phyloP scores from a whole-genome alignment of 2,888 invertebrate species.

The Ischnura elegans region DNA sequence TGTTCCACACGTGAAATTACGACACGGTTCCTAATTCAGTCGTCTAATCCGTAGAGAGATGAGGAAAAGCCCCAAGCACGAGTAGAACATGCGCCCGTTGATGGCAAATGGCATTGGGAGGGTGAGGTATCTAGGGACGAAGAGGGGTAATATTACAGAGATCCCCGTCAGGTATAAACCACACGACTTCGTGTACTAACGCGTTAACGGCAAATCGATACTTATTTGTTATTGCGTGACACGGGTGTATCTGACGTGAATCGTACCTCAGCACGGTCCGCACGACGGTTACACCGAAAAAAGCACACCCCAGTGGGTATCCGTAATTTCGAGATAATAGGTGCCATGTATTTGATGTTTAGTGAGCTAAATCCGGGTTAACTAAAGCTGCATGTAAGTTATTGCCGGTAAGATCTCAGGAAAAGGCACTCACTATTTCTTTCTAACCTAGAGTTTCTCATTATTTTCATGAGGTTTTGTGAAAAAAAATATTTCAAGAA shows the following conservation, averaged over 20 bases:
- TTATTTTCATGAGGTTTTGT: no score
- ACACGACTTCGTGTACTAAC: background rate
- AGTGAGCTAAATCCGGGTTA: background rate
- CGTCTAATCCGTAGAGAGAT: conserved; percentile 3
- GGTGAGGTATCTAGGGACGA: background rate
- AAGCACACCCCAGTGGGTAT: background rate
- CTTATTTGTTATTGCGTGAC: conserved; percentile 53
- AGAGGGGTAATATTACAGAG: background rate
- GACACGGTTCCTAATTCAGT: no score
- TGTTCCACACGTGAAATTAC: background rate
- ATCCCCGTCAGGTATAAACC: background rate
- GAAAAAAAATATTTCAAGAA: no score
- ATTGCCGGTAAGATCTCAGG: background rate
- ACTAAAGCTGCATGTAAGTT: background rate
- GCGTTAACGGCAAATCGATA: conserved; percentile 43
- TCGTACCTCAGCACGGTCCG: background rate
- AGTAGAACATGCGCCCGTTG: background rate
- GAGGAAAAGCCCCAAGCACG: background rate
- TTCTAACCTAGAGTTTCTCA: background rate
- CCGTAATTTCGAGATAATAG: background rate
- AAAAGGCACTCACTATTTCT: background rate
- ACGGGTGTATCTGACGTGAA: background rate
- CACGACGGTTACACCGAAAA: background rate
- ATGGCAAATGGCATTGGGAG: background rate
- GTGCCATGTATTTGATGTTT: background rate